Evolutionary conservation across 2,113 vertebrate species (phyloP), one percentile per base, ranked within the genome.

Genomic region (Pandion haliaetus): DNA sequence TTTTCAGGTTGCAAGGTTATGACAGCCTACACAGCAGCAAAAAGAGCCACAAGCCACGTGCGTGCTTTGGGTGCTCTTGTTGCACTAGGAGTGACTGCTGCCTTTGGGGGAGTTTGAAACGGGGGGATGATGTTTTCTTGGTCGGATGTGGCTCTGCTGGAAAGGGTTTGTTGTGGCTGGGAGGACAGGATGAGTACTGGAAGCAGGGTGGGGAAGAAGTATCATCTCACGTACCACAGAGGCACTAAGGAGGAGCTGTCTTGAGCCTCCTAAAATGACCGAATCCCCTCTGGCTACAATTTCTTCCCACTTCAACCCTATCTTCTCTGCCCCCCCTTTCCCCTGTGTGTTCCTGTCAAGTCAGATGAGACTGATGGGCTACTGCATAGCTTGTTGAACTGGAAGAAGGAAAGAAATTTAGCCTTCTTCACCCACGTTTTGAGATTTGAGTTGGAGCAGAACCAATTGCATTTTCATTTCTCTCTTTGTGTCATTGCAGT

Each of bases 401-500:
- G 16, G 57, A 67, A 21, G 49, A 19, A 90, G 62, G 93, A 65
- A 38, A 62, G 59, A 44, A 71, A 71, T 66, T 58, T 61, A 47
- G 5, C 44, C 67, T 58, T 47, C 76, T 58, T 65, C 87, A 38
- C 77, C 45, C 85, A 31, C 16, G 8, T 28, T 42, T 58, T 31
- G 36, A 76, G 77, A 28, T 31, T 55, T 36, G 76, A 73, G 52
- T 17, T 13, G 23, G 34, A 70, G 54, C 50, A 54, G 94, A 89
- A 20, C 12, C 1, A 1, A 12, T 28, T 69, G n/a, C n/a, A 65
- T 62, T 91, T 76, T 92, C 63, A 91, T 58, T 54, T 83, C 66
- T 36, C 40, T 54, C 63, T 95, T 86, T 96, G 82, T 96, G 15
- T 98, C 91, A n/a, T 95, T 96, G 62, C 98, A 99, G 99, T 99